phyloP scores from a whole-genome alignment of 2,797 vertebrate species.

The Pantherophis vulpinus region DNA sequence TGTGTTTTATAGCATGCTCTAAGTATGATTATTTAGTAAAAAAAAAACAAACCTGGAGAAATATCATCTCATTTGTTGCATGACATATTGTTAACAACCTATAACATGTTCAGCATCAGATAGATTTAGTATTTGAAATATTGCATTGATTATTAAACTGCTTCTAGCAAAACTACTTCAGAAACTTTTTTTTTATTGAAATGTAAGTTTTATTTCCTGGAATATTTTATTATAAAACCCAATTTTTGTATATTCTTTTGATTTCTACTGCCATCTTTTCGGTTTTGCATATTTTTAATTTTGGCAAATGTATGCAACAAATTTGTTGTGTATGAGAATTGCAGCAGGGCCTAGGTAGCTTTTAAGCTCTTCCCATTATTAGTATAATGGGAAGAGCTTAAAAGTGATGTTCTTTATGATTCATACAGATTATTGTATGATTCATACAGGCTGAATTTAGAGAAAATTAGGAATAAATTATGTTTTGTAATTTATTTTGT shows the following conservation, averaged over 20 bases:
- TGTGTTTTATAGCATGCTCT: background rate
- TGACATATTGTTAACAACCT: background rate
- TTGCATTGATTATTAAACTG: background rate
- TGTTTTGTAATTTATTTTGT: background rate
- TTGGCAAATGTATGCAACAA: background rate
- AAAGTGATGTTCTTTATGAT: background rate
- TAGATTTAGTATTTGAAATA: background rate
- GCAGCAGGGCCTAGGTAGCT: background rate
- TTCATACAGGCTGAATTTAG: background rate
- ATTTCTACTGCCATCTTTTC: background rate
- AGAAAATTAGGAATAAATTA: background rate
- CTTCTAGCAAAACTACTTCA: background rate
- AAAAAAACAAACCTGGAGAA: background rate
- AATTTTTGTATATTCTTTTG: background rate
- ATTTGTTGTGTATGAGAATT: background rate
- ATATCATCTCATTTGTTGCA: background rate
- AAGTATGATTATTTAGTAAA: background rate
- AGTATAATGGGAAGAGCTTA: too few relatives aligned
- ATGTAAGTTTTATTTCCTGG: background rate
- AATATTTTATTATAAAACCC: background rate
- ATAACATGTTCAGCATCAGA: background rate
- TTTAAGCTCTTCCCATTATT: background rate
- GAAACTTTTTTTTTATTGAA: background rate
- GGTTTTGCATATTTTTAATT: background rate
- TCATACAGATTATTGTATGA: background rate